phyloP scores from a whole-genome alignment of 2,888 invertebrate genomes.

The Xanthia togata region DNA sequence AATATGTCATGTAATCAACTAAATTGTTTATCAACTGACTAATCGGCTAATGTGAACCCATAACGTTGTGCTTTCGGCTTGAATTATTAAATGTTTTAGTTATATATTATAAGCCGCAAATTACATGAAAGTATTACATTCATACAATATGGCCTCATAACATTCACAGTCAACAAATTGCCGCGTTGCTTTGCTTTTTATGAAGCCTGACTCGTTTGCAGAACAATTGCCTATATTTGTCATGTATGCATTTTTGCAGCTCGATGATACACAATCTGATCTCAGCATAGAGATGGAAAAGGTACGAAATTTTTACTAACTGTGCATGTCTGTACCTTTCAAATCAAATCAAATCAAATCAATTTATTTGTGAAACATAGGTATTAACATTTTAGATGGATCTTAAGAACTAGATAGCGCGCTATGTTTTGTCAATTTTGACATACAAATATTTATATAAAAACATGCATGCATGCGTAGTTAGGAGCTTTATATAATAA shows the following conservation, averaged over 20 bases:
- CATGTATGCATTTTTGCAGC: conserved; percentile 90
- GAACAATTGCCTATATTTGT: conserved; percentile 77
- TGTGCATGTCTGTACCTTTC: conserved; percentile 82
- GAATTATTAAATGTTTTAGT: conserved; percentile 10
- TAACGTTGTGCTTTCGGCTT: conserved; percentile 46
- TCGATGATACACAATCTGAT: conserved; percentile 89
- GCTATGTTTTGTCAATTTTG: no score
- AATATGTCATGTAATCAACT: background rate
- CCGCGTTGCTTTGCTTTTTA: conserved; percentile 72
- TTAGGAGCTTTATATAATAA: no score
- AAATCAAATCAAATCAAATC: no score
- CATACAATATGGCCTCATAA: conserved; percentile 41
- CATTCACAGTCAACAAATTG: conserved; percentile 47
- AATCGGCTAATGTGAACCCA: conserved; percentile 20
- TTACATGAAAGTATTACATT: conserved; percentile 33
- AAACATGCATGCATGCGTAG: no score
- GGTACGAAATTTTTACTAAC: conserved; percentile 89
- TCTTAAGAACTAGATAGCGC: no score
- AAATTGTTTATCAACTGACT: conserved; percentile 4
- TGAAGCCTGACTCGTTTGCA: conserved; percentile 75
- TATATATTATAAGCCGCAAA: conserved; percentile 25
- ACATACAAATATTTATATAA: no score
- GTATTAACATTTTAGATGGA: no score
- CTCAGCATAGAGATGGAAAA: conserved; percentile 91
- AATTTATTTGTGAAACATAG: no score